Evolutionary conservation across 2,888 invertebrate genomes (phyloP), one percentile per base, ranked within the genome.

Genomic region (Calameuta pallipes): DNA sequence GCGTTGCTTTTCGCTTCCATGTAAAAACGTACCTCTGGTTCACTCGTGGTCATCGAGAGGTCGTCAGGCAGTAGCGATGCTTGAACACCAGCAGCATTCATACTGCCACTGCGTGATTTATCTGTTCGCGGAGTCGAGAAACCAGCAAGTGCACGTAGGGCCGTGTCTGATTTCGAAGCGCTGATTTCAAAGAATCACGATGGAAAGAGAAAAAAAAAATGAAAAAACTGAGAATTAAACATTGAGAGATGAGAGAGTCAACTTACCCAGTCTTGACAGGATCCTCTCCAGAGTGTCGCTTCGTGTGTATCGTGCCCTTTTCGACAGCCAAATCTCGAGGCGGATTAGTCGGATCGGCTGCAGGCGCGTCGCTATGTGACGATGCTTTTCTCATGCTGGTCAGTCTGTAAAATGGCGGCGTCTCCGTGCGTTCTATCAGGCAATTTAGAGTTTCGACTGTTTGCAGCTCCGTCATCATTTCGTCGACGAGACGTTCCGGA

Each of bases 391-490:
- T 92, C 96, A 97, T 96, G 85, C 96, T 96, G 3, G 98, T 98
- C 86, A 99, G 94, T 69, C 99, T 94, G 92, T 98, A 99, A 93
- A 98, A 99, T 6, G 99, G 99, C 36, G 99, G 98, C 0, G 99
- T 98, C 93, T 99, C 99, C 0, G 98, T 99, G 81, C 99, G 94
- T 92, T 99, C 99, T 85, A 99, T 98, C 84, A 97, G 94, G 91
- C 98, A 98, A 92, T 98, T 98, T 77, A 99, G 94, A 0, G 98
- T 98, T 92, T 99, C 99, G 34, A 99, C 98, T 0, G 98, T 98
- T 93, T 98, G 98, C 83, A 99, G 93, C 92, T 99, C 99, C 34
- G 96, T 96, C 97, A 99, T 98, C 94, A 99, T 95, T 92, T 99
- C 98, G 90, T 99, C 98, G 36, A 99, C 94, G 23, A 99, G 94